Percentiles rank a stretch among this genome's conserved stretches.
Conservation (phyloP, 1,140 invertebrate species). For the Brachionus manjavacas region DNA sequence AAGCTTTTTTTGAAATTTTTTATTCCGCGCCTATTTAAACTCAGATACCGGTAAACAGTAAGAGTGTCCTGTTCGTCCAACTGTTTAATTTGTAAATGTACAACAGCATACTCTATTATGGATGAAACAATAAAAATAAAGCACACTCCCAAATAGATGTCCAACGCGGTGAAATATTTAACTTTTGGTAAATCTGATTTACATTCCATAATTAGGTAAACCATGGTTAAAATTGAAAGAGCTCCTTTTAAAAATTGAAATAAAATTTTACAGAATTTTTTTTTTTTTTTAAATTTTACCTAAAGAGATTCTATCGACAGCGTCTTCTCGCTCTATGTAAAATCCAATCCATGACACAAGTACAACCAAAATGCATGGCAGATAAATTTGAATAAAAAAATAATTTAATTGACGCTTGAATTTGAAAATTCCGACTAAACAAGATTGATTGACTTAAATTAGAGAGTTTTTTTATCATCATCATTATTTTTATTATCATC, state of each 20-base stretch:
- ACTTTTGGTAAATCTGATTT: constrained; percentile 62
- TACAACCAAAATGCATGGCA: constrained; percentile 87
- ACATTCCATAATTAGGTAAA: constrained; percentile 63
- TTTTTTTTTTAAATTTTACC: constrained; percentile 55
- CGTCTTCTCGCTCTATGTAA: constrained; percentile 70
- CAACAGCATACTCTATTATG: constrained; percentile 82
- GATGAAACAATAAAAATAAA: constrained; percentile 89
- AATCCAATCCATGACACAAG: constrained; percentile 92
- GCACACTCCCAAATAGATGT: constrained; percentile 87
- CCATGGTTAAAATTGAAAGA: constrained; percentile 64
- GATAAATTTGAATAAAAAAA: constrained; percentile 84
- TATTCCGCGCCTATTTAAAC: not conserved
- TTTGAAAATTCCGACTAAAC: constrained; percentile 65
- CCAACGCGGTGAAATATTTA: constrained; percentile 77
- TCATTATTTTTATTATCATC: too few relatives aligned
- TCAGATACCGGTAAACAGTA: not conserved
- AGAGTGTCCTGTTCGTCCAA: constrained; percentile 25
- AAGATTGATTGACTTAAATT: constrained; percentile 14
- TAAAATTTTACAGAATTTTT: not conserved
- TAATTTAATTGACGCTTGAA: constrained; percentile 82
- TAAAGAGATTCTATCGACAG: constrained; percentile 62
- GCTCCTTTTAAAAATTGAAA: constrained; percentile 56
- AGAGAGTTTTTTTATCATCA: not conserved
- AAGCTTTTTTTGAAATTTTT: not conserved
- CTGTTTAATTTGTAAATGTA: constrained; percentile 83